Evolutionary conservation across 2,888 invertebrate species (phyloP), one percentile per base, ranked within the genome.

Genomic region (Lordiphosa andalusiaca): DNA sequence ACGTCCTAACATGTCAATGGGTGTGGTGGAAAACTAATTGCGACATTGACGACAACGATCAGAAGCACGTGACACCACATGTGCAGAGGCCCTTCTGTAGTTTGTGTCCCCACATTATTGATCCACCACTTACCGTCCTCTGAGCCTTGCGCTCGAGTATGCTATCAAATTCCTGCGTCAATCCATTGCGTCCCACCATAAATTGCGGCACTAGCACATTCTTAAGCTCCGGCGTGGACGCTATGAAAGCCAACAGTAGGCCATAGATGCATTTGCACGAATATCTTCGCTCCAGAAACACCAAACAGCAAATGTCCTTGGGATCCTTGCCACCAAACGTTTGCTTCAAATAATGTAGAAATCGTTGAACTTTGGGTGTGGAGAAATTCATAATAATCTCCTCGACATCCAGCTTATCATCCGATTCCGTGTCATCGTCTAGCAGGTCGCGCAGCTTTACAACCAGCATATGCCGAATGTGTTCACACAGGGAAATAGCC

Each of bases 201-300:
- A 93, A 96, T 73, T 95, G 94, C 0, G 94, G 92, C 9, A 62
- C 53, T 60, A 91, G 78, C 70, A 93, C 60, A 36, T 83, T 92
- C 0, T 89, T 89, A 66, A 92, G 92, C 9, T 91, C 89, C 0
- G 91, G 89, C 61, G 92, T 89, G 0, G 58, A 36, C 19, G 90
- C 73, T 7, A 88, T 90, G 0, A 91, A 91, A 0, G 90, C 89
- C 56, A 92, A 91, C 4, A 96, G 74, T 3, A 95, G 85, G 62
- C 94, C 93, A 84, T 91, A 94, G 0, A 97, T 77, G 6, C 95
- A 91, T 88, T 95, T 94, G 0, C 96, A 94, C 0, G 95, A 94
- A 71, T 94, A 93, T 46, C 96, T 86, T 0, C 89, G 78, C 41
- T 89, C 73, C 0, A 89, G 86, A 56, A 90, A 90, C 6, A 90